These are phyloP conservation scores for Poeciliopsis prolifica DNA, from an alignment of 2,113 vertebrate genomes.

Conservation along the genomic window DNA sequence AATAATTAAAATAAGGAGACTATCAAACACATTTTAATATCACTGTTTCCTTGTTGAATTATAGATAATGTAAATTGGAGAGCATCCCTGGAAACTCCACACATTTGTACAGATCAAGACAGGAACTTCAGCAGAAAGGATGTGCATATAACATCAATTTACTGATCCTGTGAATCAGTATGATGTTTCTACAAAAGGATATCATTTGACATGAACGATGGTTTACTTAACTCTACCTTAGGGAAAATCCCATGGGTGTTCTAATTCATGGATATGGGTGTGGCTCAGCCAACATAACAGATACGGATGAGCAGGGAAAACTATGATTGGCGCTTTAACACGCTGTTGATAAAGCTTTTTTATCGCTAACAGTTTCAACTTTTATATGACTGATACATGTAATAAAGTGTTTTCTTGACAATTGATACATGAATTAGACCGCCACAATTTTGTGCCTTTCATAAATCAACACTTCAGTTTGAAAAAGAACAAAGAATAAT, in stretches of 20 bases:
- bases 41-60: neutral
- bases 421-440: neutral
- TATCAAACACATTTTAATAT: slow-evolving; percentile 3
- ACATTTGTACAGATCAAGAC: slow-evolving; percentile 18
- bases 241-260: slow-evolving; percentile 46
- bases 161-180: slow-evolving; percentile 37
- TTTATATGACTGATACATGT: neutral
- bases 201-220: slow-evolving; percentile 41
- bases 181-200: slow-evolving; percentile 39
- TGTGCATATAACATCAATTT: no score
- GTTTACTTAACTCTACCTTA: neutral
- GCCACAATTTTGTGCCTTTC: neutral
- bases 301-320: slow-evolving; percentile 15
- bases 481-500: neutral
- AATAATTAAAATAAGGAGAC: slow-evolving; percentile 5
- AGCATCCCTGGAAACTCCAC: slow-evolving; percentile 17
- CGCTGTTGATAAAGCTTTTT: slow-evolving; percentile 14
- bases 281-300: slow-evolving; percentile 20
- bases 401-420: neutral
- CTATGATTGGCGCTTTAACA: slow-evolving; percentile 13
- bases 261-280: slow-evolving; percentile 16
- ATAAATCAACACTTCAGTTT: neutral
- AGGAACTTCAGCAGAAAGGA: slow-evolving; percentile 40
- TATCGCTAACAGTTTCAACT: neutral
- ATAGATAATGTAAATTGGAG: neutral